Evolutionary conservation across 2,797 vertebrate species (phyloP).

Genomic region (Hylomyscus alleni): DNA sequence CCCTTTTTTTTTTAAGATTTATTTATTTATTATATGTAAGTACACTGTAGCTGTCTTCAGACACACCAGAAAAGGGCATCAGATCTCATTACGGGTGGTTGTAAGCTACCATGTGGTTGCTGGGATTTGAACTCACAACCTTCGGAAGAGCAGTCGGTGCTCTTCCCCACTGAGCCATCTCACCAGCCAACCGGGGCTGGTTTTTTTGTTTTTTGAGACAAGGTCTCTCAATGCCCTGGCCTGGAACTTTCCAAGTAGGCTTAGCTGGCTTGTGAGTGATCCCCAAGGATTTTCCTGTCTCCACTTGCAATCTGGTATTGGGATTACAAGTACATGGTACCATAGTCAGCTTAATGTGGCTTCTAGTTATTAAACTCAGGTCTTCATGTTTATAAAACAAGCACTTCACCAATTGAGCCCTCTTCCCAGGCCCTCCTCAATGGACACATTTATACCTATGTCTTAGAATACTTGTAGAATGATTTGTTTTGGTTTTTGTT

Average conservation of each 20-base stretch:
- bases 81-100: too few species aligned
- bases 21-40: too few species aligned
- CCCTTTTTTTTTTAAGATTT: too few species aligned
- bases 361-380: not conserved
- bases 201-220: not conserved
- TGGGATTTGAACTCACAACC: too few species aligned
- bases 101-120: too few species aligned
- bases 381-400: too few species aligned
- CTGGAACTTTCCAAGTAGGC: not conserved
- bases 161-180: too few species aligned
- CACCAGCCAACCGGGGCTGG: too few species aligned
- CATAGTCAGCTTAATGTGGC: not conserved
- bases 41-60: too few species aligned
- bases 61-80: too few species aligned
- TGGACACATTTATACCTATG: not conserved
- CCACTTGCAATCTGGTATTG: not conserved
- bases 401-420: not conserved
- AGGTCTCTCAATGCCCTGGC: not conserved
- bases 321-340: not conserved
- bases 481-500: not conserved
- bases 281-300: not conserved
- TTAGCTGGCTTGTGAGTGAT: not conserved
- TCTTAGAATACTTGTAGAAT: not conserved
- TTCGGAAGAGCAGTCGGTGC: too few species aligned
- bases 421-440: not conserved